Conservation (phyloP, 2,888 invertebrate species). For the Magallana nippona region DNA sequence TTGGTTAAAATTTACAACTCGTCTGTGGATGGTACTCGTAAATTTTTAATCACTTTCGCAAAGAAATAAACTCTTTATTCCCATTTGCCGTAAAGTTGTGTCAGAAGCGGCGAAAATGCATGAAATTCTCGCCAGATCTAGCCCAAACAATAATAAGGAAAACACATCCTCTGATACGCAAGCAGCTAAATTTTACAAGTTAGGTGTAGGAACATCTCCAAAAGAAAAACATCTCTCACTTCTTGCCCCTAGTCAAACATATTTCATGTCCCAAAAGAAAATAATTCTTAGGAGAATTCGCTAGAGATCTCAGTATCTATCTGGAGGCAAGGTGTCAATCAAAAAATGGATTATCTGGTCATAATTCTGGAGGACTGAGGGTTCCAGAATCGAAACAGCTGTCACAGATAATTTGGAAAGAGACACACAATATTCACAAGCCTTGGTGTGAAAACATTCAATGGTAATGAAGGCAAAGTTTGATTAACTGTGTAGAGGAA, state of each 20-base stretch:
- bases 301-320: slow-evolving; percentile 18
- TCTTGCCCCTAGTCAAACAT: slow-evolving; percentile 4
- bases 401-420: slow-evolving; percentile 13
- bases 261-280: slow-evolving; percentile 4
- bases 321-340: slow-evolving; percentile 29
- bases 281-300: not conserved
- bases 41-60: slow-evolving; percentile 52
- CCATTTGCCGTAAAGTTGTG: slow-evolving; percentile 39
- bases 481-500: not conserved
- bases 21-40: slow-evolving; percentile 39
- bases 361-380: not conserved
- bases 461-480: not conserved
- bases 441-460: slow-evolving; percentile 12
- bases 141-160: slow-evolving; percentile 46
- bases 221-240: slow-evolving; percentile 41
- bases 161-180: slow-evolving; percentile 41
- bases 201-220: slow-evolving; percentile 42
- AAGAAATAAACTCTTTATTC: slow-evolving; percentile 52
- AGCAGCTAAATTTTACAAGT: slow-evolving; percentile 44
- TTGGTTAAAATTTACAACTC: slow-evolving; percentile 43
- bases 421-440: slow-evolving; percentile 25
- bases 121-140: slow-evolving; percentile 42
- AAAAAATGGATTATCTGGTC: slow-evolving; percentile 29
- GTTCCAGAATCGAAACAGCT: slow-evolving; percentile 9
- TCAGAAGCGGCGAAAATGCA: slow-evolving; percentile 47